Base-by-base conservation (phyloP, 1,140 invertebrate species). In the Aphis gossypii region DNA sequence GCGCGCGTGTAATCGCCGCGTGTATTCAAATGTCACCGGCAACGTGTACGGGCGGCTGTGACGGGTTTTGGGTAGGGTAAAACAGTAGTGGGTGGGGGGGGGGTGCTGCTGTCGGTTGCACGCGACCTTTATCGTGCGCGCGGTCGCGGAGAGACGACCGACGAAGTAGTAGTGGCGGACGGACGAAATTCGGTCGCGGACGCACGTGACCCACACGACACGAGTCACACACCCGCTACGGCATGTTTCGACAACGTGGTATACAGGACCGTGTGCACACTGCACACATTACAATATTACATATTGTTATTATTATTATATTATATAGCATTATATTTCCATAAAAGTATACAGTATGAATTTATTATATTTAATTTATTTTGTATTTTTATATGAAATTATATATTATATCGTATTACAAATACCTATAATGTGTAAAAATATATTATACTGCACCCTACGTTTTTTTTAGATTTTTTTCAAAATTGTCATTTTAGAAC, bases 21-120 rank as follows among this genome's bases (percentile, higher is more conserved):
- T 41, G 88, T 60, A 90, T 90, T 90, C 88, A 90, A 90, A 90
- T 44, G 89, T 90, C 89, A 90, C 89, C 89, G 89, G 89, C 54
- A 90, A 90, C 88, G 54, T 30, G 35, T 14, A 46, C 87, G 48
- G 46, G 18, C 44, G 25, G 4, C 44, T 48, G 46, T 14, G 46
- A 8, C 9, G n/a, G 20, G 6, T 5, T 35, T 18, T 44, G 35
- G 82, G 21, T 23, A 23, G 8, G 41, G 25, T 23, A 68, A 68
- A 68, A 68, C 23, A 44, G 38, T 23, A 44, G 23, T 46, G 20
- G 38, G 83, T 1, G 30, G 44, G 84, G 4, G 30, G 44, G 84
- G 4, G 23, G 18, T 23, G n/a, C 84, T 9, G 48, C 87, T 89
- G 88, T 60, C 88, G 54, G 88, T 90, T 56, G 88, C 88, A 60